Evolutionary conservation across 2,888 invertebrate genomes (phyloP), one percentile per base, ranked within the genome.

Genomic region (Sarcophaga rosellei): DNA sequence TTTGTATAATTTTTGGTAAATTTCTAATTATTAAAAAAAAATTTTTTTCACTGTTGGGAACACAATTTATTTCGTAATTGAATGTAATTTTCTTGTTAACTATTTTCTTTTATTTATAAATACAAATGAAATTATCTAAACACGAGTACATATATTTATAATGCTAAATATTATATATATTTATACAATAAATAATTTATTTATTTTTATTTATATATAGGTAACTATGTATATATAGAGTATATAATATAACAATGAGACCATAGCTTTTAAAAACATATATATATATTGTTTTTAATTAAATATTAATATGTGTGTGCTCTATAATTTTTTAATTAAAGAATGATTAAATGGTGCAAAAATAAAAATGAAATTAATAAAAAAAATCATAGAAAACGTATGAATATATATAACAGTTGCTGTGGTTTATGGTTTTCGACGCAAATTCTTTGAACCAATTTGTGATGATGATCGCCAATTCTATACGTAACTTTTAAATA

Each of bases 221-320:
- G 35, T 35, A 35, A 35, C 35, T 45, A 76, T 62, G 35, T 53
- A 65, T 25, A 23, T 35, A 35, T 1, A 35, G 35, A 23, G 23
- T 23, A 25, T 35, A 35, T 35, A 35, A 35, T 6, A 74, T 78
- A 84, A 81, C 84, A 81, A 78, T n/a, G 66, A 81, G 84, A 86
- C 84, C 86, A 86, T 84, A 86, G 84, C 86, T 75, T 78, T 53
- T 12, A 61, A 45, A 57, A 76, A 82, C 62, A 79, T 72, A 78
- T 66, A 63, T 4, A 65, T 53, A 72, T 45, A 17, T 35, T 45
- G 59, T 69, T n/a, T 62, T 15, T 44, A 59, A 68, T 59, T 74
- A 53, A 15, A 53, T 17, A 53, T 53, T 53, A 15, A 15, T 8
- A 15, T 15, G 0, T 53, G 15, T 15, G 53, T 53, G 53, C 53